Evolutionary conservation across 2,113 vertebrate genomes (phyloP).

Genomic region (Macheiramphus alcinus): DNA sequence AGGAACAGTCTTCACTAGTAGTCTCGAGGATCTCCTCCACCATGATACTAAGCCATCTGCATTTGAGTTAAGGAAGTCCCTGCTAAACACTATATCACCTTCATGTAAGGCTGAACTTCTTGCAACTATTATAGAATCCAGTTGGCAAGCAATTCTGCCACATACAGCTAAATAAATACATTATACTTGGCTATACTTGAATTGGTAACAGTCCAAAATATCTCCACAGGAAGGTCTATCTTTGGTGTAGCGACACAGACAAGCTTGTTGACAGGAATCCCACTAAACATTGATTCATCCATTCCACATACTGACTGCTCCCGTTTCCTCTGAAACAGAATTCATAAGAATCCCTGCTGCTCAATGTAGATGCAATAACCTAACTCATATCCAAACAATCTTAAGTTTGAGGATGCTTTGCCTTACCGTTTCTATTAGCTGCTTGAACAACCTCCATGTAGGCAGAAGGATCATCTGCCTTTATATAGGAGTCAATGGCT

Average conservation of each 20-base stretch:
- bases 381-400: background rate
- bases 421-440: conserved; percentile 84
- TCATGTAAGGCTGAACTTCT: background rate
- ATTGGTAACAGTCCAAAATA: background rate
- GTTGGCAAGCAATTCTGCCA: background rate
- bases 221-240: background rate
- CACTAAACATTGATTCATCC: background rate
- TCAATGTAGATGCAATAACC: background rate
- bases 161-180: background rate
- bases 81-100: background rate
- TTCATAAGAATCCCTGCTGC: background rate
- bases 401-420: background rate
- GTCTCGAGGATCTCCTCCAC: background rate
- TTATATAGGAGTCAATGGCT: conserved; percentile 90
- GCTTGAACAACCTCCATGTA: conserved; percentile 89
- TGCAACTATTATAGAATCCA: background rate
- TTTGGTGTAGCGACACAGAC: background rate
- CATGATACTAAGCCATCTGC: background rate
- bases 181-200: background rate
- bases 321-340: background rate
- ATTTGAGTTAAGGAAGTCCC: background rate
- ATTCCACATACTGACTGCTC: background rate
- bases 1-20: background rate
- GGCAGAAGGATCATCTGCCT: conserved; percentile 85
- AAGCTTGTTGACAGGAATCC: background rate